Evolutionary conservation across 2,888 invertebrate genomes (phyloP).

Genomic region (Rhabditophanes sp.): DNA sequence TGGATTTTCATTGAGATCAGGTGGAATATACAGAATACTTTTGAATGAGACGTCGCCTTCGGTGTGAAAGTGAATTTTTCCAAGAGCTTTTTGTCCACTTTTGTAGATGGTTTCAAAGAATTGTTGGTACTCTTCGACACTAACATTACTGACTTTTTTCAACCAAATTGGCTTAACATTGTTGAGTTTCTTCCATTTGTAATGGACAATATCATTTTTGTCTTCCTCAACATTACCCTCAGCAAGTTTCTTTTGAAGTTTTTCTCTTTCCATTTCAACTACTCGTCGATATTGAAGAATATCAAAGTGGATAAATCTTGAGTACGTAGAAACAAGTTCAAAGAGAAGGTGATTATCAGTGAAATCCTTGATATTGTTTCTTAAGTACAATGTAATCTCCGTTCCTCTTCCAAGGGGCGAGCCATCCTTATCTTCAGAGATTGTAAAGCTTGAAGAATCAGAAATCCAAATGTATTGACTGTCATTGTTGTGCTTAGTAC

Average conservation of each 20-base stretch:
- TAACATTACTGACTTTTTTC: conserved; percentile 54
- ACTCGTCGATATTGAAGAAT: conserved; percentile 79
- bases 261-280: conserved; percentile 61
- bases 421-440: conserved; percentile 55
- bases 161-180: conserved; percentile 98
- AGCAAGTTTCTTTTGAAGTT: conserved; percentile 50
- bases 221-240: conserved; percentile 35
- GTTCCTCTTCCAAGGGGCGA: conserved; percentile 71
- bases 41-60: conserved; percentile 99
- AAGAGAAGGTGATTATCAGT: conserved; percentile 76
- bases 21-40: conserved; percentile 76
- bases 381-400: conserved; percentile 62
- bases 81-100: conserved; percentile 42
- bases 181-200: conserved; percentile 93
- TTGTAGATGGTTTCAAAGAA: conserved; percentile 90
- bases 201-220: conserved; percentile 53
- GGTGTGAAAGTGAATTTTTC: conserved; percentile 72
- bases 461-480: conserved; percentile 94
- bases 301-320: conserved; percentile 98
- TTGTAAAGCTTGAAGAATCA: conserved; percentile 69
- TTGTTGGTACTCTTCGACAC: conserved; percentile 62
- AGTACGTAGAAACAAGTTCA: conserved; percentile 83
- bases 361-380: conserved; percentile 91
- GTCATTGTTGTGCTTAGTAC: conserved; percentile 82
- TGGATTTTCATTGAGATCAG: too few relatives aligned